Conservation (phyloP, 92 coral and sea anemone species). For the Porites lobata region DNA sequence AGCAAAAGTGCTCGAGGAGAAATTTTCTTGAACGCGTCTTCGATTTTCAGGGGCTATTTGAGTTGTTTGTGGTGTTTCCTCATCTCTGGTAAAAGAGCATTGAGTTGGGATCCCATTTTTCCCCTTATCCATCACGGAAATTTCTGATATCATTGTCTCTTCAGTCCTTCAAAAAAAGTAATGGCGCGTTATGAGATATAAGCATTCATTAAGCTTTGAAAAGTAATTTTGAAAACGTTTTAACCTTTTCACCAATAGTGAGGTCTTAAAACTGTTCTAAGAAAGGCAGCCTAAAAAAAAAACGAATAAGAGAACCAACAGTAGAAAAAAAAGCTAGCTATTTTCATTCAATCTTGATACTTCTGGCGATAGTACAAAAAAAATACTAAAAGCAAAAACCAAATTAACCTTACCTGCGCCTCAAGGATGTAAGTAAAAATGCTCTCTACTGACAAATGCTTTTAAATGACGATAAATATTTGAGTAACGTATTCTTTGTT, state of each 20-base stretch:
- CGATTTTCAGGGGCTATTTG: neutral
- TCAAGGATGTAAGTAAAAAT: neutral
- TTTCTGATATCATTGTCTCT: neutral
- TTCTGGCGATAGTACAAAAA: neutral
- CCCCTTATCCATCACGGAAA: conserved; percentile 18
- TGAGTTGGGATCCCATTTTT: neutral
- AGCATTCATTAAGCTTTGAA: neutral
- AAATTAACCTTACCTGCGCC: conserved; percentile 13
- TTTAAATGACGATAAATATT: conserved; percentile 15
- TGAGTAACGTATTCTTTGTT: conserved; percentile 21
- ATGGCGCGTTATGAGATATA: neutral
- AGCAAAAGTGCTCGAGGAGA: neutral
- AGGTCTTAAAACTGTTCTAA: neutral
- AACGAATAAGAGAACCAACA: too few species aligned
- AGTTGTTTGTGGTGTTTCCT: neutral
- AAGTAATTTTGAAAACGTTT: neutral
- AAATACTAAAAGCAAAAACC: neutral
- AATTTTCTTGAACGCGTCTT: neutral
- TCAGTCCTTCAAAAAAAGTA: neutral
- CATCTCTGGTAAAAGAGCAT: neutral
- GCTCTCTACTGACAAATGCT: neutral
- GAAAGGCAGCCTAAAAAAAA: neutral
- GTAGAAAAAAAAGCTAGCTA: too few species aligned
- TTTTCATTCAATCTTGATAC: neutral
- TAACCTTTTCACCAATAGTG: neutral